These are phyloP conservation scores for Drosophila macrospina DNA, from an alignment of 2,888 invertebrate species.

Conservation along the genomic window DNA sequence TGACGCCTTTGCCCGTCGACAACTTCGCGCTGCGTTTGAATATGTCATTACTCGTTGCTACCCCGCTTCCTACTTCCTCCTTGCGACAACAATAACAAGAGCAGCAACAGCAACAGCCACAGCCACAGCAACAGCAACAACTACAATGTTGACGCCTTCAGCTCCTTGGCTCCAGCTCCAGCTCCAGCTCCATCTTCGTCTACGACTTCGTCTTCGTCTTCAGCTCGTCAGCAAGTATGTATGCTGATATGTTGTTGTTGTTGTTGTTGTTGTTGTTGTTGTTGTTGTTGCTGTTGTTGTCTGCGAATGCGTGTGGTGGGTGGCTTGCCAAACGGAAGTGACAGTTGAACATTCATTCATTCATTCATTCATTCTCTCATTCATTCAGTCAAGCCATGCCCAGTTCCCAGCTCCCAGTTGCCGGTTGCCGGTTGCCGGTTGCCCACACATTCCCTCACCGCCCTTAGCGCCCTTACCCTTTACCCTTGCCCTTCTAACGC, in stretches of 20 bases:
- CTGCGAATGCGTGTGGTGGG: conserved; percentile 42
- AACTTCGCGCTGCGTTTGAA: conserved; percentile 78
- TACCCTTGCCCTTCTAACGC: not conserved
- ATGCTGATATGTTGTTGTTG: conserved; percentile 51
- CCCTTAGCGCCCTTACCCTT: conserved; percentile 13
- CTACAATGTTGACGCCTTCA: conserved; percentile 70
- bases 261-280: conserved; percentile 12
- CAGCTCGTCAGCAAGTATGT: conserved; percentile 56
- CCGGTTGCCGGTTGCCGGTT: conserved; percentile 30
- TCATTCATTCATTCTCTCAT: conserved; percentile 51
- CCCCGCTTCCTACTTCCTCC: not conserved
- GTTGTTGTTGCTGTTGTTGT: conserved; percentile 26
- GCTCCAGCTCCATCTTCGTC: not conserved
- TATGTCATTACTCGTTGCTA: conserved; percentile 70
- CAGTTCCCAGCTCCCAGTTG: conserved; percentile 28
- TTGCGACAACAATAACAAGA: conserved; percentile 25
- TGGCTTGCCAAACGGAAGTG: conserved; percentile 70
- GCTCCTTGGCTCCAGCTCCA: conserved; percentile 8
- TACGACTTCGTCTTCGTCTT: conserved; percentile 4
- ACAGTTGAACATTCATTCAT: conserved; percentile 80
- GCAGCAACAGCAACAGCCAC: conserved; percentile 27
- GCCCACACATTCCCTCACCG: not conserved
- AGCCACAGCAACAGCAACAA: conserved; percentile 37
- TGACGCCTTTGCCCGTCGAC: conserved; percentile 72
- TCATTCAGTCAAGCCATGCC: conserved; percentile 42